These are phyloP conservation scores for Iphiclides podalirius DNA, from an alignment of 2,888 invertebrate species.

Conservation along the genomic window DNA sequence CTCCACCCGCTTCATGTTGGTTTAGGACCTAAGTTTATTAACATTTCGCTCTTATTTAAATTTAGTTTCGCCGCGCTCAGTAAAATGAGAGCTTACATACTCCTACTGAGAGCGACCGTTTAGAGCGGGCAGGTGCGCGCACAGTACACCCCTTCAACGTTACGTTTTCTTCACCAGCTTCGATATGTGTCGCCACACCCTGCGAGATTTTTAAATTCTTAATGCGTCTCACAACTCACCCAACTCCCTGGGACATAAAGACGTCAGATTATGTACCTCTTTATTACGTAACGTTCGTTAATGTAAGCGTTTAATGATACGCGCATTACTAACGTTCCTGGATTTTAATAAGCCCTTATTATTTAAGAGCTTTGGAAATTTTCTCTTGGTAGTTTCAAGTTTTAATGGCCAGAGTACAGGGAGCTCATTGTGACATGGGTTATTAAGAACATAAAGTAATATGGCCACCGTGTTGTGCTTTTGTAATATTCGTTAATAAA, in stretches of 20 bases:
- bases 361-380: constrained; percentile 15
- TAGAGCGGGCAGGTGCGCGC: constrained; percentile 36
- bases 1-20: constrained; percentile 30
- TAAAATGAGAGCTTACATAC: constrained; percentile 40
- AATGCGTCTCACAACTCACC: constrained; percentile 32
- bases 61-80: constrained; percentile 38
- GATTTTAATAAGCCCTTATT: constrained; percentile 18
- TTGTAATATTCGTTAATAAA: too few species aligned
- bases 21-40: constrained; percentile 36
- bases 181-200: constrained; percentile 37
- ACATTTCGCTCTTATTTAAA: constrained; percentile 42
- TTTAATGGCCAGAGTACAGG: background rate
- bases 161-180: constrained; percentile 36
- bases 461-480: background rate
- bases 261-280: constrained; percentile 26
- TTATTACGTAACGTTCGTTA: constrained; percentile 31
- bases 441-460: constrained; percentile 2
- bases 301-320: constrained; percentile 24
- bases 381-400: constrained; percentile 1
- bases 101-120: constrained; percentile 38
- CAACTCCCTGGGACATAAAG: constrained; percentile 28
- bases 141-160: constrained; percentile 33
- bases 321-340: constrained; percentile 14
- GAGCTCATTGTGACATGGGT: constrained; percentile 2
- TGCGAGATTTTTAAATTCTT: constrained; percentile 37